Evolutionary conservation across 2,888 invertebrate genomes (phyloP).

Genomic region (Aproaerema taeniolella): DNA sequence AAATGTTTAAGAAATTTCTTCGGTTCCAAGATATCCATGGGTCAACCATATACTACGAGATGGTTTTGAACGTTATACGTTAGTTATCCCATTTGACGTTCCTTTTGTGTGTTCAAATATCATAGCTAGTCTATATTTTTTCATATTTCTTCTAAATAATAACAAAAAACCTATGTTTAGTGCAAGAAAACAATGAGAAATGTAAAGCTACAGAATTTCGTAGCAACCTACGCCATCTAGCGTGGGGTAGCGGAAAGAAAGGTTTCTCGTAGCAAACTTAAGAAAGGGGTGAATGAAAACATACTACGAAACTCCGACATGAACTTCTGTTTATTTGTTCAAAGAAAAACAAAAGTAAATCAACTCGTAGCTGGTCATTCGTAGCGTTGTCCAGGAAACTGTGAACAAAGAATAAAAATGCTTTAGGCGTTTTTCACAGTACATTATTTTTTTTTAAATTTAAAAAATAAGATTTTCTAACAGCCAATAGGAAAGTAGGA

Average conservation of each 20-base stretch:
- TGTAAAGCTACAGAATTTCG: too few relatives aligned
- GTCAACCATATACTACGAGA: too few relatives aligned
- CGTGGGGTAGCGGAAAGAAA: conserved; percentile 53
- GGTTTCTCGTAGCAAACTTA: conserved; percentile 20
- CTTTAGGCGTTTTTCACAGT: conserved; percentile 6
- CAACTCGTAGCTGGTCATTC: neutral
- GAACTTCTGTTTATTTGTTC: conserved; percentile 25
- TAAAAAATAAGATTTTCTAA: conserved; percentile 7
- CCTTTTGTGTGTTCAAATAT: too few relatives aligned
- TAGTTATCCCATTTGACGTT: too few relatives aligned
- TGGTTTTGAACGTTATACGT: too few relatives aligned
- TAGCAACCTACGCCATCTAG: conserved; percentile 55
- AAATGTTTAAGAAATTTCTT: too few relatives aligned
- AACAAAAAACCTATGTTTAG: too few relatives aligned
- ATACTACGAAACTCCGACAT: conserved; percentile 16
- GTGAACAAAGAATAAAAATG: conserved; percentile 3
- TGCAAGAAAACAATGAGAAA: too few relatives aligned
- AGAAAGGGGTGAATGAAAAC: conserved; percentile 17
- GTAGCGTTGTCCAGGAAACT: neutral
- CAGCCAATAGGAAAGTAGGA: conserved; percentile 12
- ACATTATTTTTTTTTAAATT: conserved; percentile 20
- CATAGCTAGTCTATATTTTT: too few relatives aligned
- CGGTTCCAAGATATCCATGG: too few relatives aligned
- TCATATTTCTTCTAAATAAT: too few relatives aligned
- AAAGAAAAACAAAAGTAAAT: conserved; percentile 4